phyloP scores from a whole-genome alignment of 2,888 invertebrate genomes.

The Ypsolopha sequella region DNA sequence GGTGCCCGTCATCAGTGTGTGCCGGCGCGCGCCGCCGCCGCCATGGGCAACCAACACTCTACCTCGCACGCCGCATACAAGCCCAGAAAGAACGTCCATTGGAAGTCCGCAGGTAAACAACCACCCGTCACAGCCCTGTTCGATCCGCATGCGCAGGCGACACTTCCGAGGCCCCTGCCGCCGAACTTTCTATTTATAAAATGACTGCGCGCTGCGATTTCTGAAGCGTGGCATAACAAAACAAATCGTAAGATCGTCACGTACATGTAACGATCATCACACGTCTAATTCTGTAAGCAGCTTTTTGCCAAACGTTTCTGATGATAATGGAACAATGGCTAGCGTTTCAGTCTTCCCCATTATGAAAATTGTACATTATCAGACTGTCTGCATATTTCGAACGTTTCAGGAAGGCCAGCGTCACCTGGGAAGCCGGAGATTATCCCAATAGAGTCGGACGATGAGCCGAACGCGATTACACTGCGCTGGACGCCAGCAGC shows the following conservation, averaged over 20 bases:
- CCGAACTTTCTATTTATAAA: constrained; percentile 48
- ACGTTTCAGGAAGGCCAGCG: constrained; percentile 78
- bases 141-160: constrained; percentile 10
- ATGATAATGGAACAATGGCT: constrained; percentile 22
- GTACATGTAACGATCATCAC: constrained; percentile 61
- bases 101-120: constrained; percentile 85
- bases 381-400: constrained; percentile 11
- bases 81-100: constrained; percentile 83
- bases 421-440: constrained; percentile 88
- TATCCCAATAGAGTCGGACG: constrained; percentile 76
- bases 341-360: neutral
- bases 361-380: neutral
- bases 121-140: constrained; percentile 8
- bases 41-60: constrained; percentile 68
- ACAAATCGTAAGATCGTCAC: constrained; percentile 62
- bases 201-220: constrained; percentile 53
- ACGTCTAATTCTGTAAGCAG: constrained; percentile 57
- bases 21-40: constrained; percentile 64
- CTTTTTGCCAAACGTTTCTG: constrained; percentile 46
- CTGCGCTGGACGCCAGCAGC: constrained; percentile 86
- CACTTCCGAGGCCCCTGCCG: constrained; percentile 27
- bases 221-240: constrained; percentile 65
- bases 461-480: constrained; percentile 85
- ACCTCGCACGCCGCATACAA: constrained; percentile 57
- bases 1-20: constrained; percentile 46